Conservation (phyloP, 92 coral and sea anemone genomes). For the Plumapathes pennacea region DNA sequence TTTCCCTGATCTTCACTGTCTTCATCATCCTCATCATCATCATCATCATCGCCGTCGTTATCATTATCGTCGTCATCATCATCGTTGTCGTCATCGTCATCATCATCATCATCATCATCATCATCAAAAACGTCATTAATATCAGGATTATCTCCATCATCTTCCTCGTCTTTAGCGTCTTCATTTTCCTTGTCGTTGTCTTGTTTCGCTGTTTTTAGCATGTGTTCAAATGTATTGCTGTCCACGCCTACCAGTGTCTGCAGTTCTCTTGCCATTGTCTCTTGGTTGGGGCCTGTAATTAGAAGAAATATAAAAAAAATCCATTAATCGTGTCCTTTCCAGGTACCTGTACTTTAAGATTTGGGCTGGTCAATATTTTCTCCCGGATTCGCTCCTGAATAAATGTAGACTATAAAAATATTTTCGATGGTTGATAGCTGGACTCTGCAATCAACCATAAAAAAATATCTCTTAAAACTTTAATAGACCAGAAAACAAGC, state of each 20-base stretch:
- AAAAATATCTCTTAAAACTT: no score
- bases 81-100: slow-evolving; percentile 11
- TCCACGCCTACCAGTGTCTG: slow-evolving; percentile 76
- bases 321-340: no score
- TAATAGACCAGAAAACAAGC: no score
- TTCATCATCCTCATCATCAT: slow-evolving; percentile 1
- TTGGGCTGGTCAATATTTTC: no score
- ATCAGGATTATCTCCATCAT: slow-evolving; percentile 14
- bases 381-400: no score
- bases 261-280: slow-evolving; percentile 75
- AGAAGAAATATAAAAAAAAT: no score
- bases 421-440: no score
- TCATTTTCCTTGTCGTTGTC: slow-evolving; percentile 8
- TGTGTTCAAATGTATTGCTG: slow-evolving; percentile 50
- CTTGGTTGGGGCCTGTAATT: slow-evolving; percentile 88
- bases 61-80: slow-evolving; percentile 23
- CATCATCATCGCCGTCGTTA: not conserved
- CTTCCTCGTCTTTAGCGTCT: slow-evolving; percentile 21
- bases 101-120: slow-evolving; percentile 27
- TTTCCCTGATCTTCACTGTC: not conserved
- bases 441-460: no score
- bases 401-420: no score
- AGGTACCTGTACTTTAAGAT: no score
- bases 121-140: slow-evolving; percentile 27
- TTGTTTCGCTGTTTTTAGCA: slow-evolving; percentile 56